phyloP scores from a whole-genome alignment of 2,888 invertebrate genomes.

The Herminia tarsipennalis region DNA sequence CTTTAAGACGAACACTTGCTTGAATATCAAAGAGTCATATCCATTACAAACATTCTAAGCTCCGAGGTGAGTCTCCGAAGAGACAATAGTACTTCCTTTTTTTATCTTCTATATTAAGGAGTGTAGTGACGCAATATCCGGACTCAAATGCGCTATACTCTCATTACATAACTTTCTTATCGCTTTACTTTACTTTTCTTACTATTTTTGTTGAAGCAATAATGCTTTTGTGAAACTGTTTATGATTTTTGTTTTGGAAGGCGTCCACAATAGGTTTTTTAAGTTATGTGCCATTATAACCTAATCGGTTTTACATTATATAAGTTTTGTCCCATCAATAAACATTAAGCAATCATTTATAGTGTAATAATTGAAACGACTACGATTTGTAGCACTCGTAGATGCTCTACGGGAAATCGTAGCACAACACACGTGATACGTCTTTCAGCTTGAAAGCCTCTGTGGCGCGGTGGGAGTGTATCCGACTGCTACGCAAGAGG shows the following conservation, averaged over 20 bases:
- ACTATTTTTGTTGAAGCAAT: conserved; percentile 42
- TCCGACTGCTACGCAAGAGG: too few relatives aligned
- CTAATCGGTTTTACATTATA: too few relatives aligned
- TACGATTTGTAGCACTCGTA: not conserved
- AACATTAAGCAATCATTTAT: too few relatives aligned
- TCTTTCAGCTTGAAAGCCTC: not conserved
- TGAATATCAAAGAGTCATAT: too few relatives aligned
- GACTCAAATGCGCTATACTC: conserved; percentile 47
- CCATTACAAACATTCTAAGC: conserved; percentile 3
- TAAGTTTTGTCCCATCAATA: too few relatives aligned
- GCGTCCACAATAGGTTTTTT: not conserved
- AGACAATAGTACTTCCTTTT: conserved; percentile 50
- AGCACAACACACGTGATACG: not conserved
- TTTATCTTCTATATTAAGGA: conserved; percentile 57
- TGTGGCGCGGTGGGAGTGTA: too few relatives aligned
- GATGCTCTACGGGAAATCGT: not conserved
- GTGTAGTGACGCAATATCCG: conserved; percentile 42
- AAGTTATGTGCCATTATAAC: not conserved
- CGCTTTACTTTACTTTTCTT: conserved; percentile 51
- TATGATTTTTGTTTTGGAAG: not conserved
- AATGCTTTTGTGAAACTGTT: conserved; percentile 7
- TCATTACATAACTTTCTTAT: conserved; percentile 60
- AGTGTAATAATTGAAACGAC: not conserved
- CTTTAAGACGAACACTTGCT: too few relatives aligned
- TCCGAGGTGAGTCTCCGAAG: conserved; percentile 26